phyloP scores from a whole-genome alignment of 2,113 vertebrate species.

The Nymphicus hollandicus region DNA sequence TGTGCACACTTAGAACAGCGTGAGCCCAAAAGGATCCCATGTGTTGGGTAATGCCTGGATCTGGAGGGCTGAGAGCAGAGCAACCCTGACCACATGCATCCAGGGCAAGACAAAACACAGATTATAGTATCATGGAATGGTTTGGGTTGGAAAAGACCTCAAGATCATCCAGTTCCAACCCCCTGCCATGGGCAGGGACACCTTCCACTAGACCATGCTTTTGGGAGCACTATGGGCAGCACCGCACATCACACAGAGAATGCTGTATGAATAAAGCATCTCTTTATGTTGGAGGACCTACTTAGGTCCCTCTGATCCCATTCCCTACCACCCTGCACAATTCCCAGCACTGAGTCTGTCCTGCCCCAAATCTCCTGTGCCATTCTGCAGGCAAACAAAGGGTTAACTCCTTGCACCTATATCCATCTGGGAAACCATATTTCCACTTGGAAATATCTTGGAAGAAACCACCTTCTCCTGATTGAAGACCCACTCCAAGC shows the following conservation, averaged over 20 bases:
- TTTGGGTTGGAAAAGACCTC: not conserved
- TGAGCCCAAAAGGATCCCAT: fast-evolving
- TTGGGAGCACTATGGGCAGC: not conserved
- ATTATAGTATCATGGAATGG: not conserved
- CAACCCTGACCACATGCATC: not conserved
- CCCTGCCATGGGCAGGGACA: not conserved
- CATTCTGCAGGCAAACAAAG: not conserved
- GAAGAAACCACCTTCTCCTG: not conserved
- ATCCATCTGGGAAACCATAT: not conserved
- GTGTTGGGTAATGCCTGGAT: not conserved
- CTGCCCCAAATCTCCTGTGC: not conserved
- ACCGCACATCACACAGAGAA: fast-evolving
- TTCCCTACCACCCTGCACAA: fast-evolving
- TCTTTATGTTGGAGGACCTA: fast-evolving
- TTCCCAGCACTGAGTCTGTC: fast-evolving
- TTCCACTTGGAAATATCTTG: not conserved
- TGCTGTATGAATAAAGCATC: not conserved
- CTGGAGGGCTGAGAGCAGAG: not conserved
- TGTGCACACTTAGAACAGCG: not conserved
- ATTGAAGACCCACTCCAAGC: not conserved
- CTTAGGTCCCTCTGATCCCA: not conserved
- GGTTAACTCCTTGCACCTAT: not conserved
- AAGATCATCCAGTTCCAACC: not conserved
- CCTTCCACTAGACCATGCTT: not conserved
- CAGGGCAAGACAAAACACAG: not conserved